Conservation (phyloP, 2,888 invertebrate species). For the Agapetus fuscipes region DNA sequence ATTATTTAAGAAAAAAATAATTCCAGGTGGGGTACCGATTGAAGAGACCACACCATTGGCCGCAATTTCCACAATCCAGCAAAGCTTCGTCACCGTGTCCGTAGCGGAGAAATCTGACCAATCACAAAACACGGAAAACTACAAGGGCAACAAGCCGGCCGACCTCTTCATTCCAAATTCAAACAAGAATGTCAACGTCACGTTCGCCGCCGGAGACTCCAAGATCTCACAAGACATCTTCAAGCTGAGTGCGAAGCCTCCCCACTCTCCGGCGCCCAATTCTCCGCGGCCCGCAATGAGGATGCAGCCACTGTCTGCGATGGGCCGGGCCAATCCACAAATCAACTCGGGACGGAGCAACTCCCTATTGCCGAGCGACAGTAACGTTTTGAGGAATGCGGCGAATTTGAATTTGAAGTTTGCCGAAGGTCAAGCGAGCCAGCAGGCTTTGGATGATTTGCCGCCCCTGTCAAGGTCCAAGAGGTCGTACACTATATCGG, state of each 20-base stretch:
- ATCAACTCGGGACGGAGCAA: constrained; percentile 10
- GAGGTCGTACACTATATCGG: constrained; percentile 75
- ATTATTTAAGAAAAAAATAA: too few species aligned
- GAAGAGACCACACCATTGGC: too few species aligned
- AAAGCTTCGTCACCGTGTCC: too few species aligned
- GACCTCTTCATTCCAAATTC: constrained; percentile 10
- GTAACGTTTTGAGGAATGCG: constrained; percentile 21
- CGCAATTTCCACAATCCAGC: too few species aligned
- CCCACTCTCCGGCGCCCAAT: constrained; percentile 53
- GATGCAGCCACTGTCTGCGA: constrained; percentile 19
- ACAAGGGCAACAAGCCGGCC: constrained; percentile 10
- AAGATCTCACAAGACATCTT: constrained; percentile 25
- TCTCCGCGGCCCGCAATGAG: constrained; percentile 35
- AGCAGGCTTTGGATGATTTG: constrained; percentile 36
- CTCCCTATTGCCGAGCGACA: constrained; percentile 21
- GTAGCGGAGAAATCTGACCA: too few species aligned
- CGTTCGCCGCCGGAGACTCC: constrained; percentile 27
- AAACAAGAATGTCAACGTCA: constrained; percentile 23
- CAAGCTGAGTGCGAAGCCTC: constrained; percentile 45
- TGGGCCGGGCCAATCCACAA: constrained; percentile 7
- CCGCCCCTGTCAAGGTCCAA: constrained; percentile 47
- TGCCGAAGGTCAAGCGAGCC: constrained; percentile 23
- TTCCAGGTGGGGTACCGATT: too few species aligned
- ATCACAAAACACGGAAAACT: too few species aligned
- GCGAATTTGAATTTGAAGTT: constrained; percentile 23